Evolutionary conservation across 2,797 vertebrate species (phyloP), one percentile per base, ranked within the genome.

Genomic region (Hydrolagus colliei): DNA sequence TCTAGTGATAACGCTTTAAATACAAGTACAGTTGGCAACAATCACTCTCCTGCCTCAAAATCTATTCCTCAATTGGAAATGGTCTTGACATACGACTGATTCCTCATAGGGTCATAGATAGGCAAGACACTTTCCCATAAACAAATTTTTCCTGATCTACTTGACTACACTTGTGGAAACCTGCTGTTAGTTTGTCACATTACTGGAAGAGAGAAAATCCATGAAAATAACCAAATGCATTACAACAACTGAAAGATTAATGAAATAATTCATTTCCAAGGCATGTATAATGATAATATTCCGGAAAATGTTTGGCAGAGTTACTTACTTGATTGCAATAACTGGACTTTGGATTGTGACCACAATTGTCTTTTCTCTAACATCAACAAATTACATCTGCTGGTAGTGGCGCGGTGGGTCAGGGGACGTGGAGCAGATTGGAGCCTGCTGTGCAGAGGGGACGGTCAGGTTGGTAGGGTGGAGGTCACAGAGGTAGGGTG

Each of bases 1-100:
- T 92, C 91, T 91, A 89, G 86, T 90, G 92, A 91, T 90, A 89
- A 91, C 89, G 92, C 93, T 93, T 95, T 95, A 95, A 95, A 95
- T 95, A 95, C 93, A 91, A 92, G 93, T 94, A 92, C 91, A 90
- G 18, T 93, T 95, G 94, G 94, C 94, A 92, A 93, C 91, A 89
- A 91, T 92, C 89, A 89, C 89, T 93, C 93, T 92, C 94, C 94
- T 93, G 91, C 94, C 94, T 94, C 93, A 94, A 95, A 95, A 71
- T 18, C 68, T 9, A 0, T 71, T 11, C 8, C 68, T 6, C 68
- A 14, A 71, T 71, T 71, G 18, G 68, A 71, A 71, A 71, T 71
- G 14, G 7, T 71, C 68, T 18, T 14, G 4, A 71, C 68, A 71
- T 71, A 71, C 18, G 4, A 71, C 4, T 71, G 16, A 71, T 71